phyloP scores from a whole-genome alignment of 2,113 vertebrate species.

The Leucosticte australis region DNA sequence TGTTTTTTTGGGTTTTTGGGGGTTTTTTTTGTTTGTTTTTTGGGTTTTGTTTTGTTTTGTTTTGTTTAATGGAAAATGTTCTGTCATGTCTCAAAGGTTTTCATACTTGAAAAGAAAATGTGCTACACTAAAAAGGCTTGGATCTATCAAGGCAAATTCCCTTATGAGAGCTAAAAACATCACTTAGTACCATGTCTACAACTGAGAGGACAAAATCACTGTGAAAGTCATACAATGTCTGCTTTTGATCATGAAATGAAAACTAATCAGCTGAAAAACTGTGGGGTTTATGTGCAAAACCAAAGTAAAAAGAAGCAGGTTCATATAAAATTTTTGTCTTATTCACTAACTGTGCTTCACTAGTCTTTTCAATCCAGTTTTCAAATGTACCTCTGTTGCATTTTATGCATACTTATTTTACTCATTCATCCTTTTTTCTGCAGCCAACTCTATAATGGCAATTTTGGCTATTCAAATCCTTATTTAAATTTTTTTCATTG shows the following conservation, averaged over 20 bases:
- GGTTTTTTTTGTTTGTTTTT: background rate
- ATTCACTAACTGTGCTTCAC: background rate
- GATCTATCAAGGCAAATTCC: background rate
- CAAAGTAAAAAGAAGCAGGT: background rate
- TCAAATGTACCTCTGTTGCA: background rate
- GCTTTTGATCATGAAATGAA: background rate
- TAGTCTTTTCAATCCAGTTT: conserved; percentile 4
- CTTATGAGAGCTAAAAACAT: background rate
- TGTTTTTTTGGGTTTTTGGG: background rate
- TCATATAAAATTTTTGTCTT: background rate
- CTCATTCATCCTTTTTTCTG: background rate
- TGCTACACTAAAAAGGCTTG: background rate
- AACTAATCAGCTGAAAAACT: background rate
- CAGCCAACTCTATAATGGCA: background rate
- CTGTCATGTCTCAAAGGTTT: background rate
- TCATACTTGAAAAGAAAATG: background rate
- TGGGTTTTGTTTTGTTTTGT: background rate
- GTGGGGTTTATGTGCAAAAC: background rate
- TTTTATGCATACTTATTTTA: background rate
- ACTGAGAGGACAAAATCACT: background rate
- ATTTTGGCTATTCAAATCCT: background rate
- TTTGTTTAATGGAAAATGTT: background rate
- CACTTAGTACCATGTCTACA: background rate
- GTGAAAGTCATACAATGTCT: background rate
- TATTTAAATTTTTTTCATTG: background rate